phyloP scores from a whole-genome alignment of 1,140 invertebrate species.

The Hydropsyche tenuis region DNA sequence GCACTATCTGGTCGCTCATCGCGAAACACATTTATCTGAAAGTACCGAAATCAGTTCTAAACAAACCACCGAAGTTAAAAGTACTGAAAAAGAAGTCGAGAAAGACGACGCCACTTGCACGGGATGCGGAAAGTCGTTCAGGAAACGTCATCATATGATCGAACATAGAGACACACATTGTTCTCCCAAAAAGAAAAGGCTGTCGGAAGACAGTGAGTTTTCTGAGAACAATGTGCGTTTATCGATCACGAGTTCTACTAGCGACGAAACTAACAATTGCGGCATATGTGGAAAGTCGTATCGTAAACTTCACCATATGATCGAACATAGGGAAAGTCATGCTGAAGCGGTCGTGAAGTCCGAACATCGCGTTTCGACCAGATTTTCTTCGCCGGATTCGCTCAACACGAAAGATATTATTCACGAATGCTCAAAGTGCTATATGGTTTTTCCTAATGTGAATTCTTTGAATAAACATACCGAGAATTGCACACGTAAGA shows the following conservation, averaged over 20 bases:
- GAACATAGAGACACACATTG: slow-evolving; percentile 46
- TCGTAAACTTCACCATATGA: slow-evolving; percentile 46
- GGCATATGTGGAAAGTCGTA: slow-evolving; percentile 46
- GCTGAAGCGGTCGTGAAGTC: slow-evolving; percentile 54
- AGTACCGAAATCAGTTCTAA: slow-evolving; percentile 33
- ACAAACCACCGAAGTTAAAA: slow-evolving; percentile 49
- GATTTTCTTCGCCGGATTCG: slow-evolving; percentile 54
- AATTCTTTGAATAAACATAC: slow-evolving; percentile 61
- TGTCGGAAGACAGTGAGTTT: slow-evolving; percentile 9
- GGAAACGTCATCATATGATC: slow-evolving; percentile 46
- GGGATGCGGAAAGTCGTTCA: slow-evolving; percentile 46
- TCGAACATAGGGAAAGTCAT: slow-evolving; percentile 57
- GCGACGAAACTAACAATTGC: slow-evolving; percentile 46
- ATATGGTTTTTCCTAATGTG: slow-evolving; percentile 63
- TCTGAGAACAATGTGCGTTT: slow-evolving; percentile 35
- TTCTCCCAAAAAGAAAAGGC: slow-evolving; percentile 41
- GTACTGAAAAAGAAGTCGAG: background rate
- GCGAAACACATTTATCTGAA: slow-evolving; percentile 59
- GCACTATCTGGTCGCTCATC: slow-evolving; percentile 61
- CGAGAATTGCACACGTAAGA: slow-evolving; percentile 58
- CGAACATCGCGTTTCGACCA: slow-evolving; percentile 53
- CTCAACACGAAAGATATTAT: slow-evolving; percentile 61
- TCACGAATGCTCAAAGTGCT: slow-evolving; percentile 61
- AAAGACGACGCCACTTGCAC: slow-evolving; percentile 42
- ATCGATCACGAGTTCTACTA: slow-evolving; percentile 42